Evolutionary conservation across 2,113 vertebrate genomes (phyloP), one percentile per base, ranked within the genome.

Genomic region (Atlantisia rogersi): DNA sequence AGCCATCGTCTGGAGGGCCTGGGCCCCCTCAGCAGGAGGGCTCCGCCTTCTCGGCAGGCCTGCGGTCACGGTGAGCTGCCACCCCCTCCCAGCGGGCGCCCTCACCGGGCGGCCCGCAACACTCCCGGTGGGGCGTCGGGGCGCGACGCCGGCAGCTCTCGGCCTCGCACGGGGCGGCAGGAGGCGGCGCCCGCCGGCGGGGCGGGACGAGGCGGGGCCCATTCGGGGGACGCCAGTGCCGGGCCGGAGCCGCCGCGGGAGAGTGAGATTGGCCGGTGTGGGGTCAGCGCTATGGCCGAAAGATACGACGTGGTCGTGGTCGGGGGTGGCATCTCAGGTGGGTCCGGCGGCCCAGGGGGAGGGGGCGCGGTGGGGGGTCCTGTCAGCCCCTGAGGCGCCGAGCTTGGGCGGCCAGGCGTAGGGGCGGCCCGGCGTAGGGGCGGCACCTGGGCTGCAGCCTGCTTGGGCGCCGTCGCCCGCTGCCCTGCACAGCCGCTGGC

Each of bases 261-360:
- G 64, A 39, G 24, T 28, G 82, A 8, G 59, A 6, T 75, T 29
- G 2, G 58, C 31, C 11, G 46, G 63, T 4, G 6, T 21, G 7
- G n/a, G 78, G 18, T 11, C 39, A 84, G 64, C 95, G 97, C 87
- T 97, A 99, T 99, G 99, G 98, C 98, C 88, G 97, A 97, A 98
- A 98, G 97, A 77, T 99, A 96, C 97, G 99, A 99, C 20, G 99
- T 99, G 83, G 92, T 99, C 28, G 99, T 99, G 92, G 97, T 99
- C 91, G 99, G 99, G 78, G 99, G 98, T 86, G 99, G 99, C 78
- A 99, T 99, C 94, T 99, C 99, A 98, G 99, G 99, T 99, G 87
- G 96, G 98, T 97, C 39, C 42, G 3, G 37, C 17, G 31, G 50
- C 5, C 3, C 1, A 15, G n/a, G 31, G 28, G 52, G 50, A 46